Evolutionary conservation across 2,797 vertebrate genomes (phyloP).

Genomic region (Australoheros facetus): DNA sequence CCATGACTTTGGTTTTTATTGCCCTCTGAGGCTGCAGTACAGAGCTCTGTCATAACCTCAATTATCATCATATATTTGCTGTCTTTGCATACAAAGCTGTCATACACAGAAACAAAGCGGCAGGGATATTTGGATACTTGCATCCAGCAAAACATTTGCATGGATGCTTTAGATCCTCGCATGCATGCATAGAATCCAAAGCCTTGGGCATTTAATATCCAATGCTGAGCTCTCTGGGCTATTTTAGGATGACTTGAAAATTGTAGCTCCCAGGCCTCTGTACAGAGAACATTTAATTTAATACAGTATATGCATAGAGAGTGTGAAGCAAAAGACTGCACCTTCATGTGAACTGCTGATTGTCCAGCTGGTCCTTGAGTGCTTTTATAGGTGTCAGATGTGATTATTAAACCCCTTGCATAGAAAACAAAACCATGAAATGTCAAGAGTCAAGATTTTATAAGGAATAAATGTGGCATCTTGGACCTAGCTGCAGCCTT

Average conservation of each 20-base stretch:
- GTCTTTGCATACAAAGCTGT: background rate
- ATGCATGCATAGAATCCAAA: slow-evolving; percentile 12
- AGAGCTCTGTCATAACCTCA: background rate
- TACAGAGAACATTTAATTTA: slow-evolving; percentile 30
- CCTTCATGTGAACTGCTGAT: background rate
- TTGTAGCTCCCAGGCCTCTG: slow-evolving; percentile 33
- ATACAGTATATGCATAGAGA: slow-evolving; percentile 13
- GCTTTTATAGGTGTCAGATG: background rate
- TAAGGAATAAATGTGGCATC: background rate
- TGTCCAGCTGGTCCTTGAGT: background rate
- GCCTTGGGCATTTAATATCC: slow-evolving; percentile 17
- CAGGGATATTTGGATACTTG: slow-evolving; percentile 16
- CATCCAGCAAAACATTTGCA: background rate
- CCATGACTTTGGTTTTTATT: background rate
- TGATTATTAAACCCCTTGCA: background rate
- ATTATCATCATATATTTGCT: background rate
- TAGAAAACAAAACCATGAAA: slow-evolving; percentile 11
- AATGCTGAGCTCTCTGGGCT: slow-evolving; percentile 34
- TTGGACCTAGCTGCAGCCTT: slow-evolving; percentile 35
- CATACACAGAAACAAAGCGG: slow-evolving; percentile 20
- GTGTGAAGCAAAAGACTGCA: background rate
- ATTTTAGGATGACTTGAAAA: slow-evolving; percentile 55
- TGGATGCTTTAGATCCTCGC: slow-evolving; percentile 2
- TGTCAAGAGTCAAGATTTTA: slow-evolving; percentile 26
- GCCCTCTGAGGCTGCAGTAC: background rate